phyloP scores from a whole-genome alignment of 2,113 vertebrate genomes.

The Candoia aspera region DNA sequence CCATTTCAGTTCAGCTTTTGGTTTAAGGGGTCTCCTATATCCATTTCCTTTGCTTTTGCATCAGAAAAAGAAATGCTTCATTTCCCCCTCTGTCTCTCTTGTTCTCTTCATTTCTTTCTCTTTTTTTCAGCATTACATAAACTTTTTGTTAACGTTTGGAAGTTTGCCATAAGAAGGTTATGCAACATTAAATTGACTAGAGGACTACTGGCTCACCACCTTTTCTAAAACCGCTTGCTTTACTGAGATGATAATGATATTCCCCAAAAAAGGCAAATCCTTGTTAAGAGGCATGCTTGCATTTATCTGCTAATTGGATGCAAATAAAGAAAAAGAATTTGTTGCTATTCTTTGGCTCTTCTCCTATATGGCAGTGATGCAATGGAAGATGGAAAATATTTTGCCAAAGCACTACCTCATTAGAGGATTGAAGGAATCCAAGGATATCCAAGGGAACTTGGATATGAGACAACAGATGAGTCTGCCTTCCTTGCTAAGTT shows the following conservation, averaged over 20 bases:
- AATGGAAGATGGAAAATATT: neutral
- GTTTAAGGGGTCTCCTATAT: neutral
- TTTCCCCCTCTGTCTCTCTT: neutral
- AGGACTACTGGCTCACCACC: neutral
- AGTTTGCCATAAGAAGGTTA: conserved; percentile 13
- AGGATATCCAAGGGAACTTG: neutral
- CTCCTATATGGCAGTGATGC: neutral
- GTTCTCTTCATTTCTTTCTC: neutral
- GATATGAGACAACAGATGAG: neutral
- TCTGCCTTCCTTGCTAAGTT: neutral
- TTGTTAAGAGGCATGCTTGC: neutral
- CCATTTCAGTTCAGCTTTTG: neutral
- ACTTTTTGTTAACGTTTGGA: conserved; percentile 23
- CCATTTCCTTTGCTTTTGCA: neutral
- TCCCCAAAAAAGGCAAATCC: neutral
- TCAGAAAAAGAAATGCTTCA: neutral
- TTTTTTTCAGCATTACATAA: conserved; percentile 6
- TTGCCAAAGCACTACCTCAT: neutral
- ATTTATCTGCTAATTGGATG: neutral
- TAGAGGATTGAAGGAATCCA: neutral
- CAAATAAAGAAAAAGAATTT: neutral
- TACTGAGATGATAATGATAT: neutral
- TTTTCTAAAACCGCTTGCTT: neutral
- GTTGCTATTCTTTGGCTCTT: neutral
- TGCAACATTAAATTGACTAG: conserved; percentile 15